Base-by-base conservation (phyloP, 2,888 invertebrate genomes). In the Therioaphis trifolii region DNA sequence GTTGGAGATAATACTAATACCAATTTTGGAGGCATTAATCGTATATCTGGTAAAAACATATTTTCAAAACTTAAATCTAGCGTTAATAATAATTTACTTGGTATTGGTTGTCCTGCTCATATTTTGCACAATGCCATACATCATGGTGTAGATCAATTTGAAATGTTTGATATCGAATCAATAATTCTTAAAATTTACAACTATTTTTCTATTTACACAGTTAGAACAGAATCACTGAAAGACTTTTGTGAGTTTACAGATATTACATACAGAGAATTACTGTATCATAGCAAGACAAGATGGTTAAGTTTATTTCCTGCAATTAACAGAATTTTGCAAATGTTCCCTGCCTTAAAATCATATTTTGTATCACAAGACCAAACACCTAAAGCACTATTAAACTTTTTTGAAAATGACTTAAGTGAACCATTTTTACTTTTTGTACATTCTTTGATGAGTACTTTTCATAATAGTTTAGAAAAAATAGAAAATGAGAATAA, bases 131-230 rank as follows among this genome's bases (percentile, higher is more conserved):
- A 88, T 85, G 80, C 87, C 46, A 84, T 88, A 27, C 87, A 88
- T 85, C 86, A 86, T 58, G 87, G 87, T 63, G 86, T 86, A 27
- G 88, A 88, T 85, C 78, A 84, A 49, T 80, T 88, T 49, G 87
- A 87, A 21, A 79, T 88, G 77, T 46, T 69, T 46, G 88, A 88
- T 78, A 84, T 88, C 71, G 87, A 88, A 85, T 84, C 71, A 75
- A 86, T 88, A 52, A n/a, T n/a, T n/a, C n/a, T n/a, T n/a, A n/a
- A n/a, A n/a, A n/a, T n/a, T n/a, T n/a, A n/a, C n/a, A n/a, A 86
- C 29, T 86, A 88, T 86, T 88, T 88, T 85, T 85, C 87, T 79
- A 87, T 87, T 74, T 88, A 87, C 84, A 88, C 88, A 24, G 87
- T 49, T n/a, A 55, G 74, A 35, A 74, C 74, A 35, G 24, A 46